phyloP scores from a whole-genome alignment of 2,113 vertebrate species.

The Megalops atlanticus region DNA sequence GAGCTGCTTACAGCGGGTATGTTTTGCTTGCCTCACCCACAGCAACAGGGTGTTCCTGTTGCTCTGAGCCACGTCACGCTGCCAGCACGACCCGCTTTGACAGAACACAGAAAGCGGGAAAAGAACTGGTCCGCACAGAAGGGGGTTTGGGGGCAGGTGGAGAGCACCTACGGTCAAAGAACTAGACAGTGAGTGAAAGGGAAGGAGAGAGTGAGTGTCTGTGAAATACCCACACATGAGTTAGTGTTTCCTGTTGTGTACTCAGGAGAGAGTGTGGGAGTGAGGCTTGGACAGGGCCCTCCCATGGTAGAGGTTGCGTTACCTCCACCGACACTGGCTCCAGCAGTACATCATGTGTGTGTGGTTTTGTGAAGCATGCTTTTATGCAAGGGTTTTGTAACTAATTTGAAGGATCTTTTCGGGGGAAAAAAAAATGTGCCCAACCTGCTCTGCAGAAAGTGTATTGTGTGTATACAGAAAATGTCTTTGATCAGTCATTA shows the following conservation, averaged over 20 bases:
- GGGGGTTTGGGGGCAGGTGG: neutral
- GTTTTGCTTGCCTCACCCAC: conserved; percentile 1
- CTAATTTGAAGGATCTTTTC: no score
- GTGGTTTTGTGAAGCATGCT: neutral
- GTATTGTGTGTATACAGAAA: no score
- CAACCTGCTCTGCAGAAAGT: no score
- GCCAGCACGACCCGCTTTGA: neutral
- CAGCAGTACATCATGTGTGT: neutral
- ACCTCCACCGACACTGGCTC: neutral
- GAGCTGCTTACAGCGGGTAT: conserved; percentile 11
- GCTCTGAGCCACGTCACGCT: neutral
- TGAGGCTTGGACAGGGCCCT: neutral
- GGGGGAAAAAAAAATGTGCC: no score
- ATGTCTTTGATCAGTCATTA: no score
- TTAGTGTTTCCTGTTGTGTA: neutral
- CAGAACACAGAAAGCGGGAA: no score
- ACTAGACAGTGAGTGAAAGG: neutral
- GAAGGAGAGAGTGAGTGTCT: neutral
- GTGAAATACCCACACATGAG: neutral
- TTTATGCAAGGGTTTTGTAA: no score
- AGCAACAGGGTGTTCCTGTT: no score
- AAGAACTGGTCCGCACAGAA: neutral
- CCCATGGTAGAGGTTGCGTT: neutral
- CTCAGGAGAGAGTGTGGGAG: neutral
- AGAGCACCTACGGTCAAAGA: no score